Conservation (phyloP, 2,113 vertebrate genomes). For the Gulo gulo region DNA sequence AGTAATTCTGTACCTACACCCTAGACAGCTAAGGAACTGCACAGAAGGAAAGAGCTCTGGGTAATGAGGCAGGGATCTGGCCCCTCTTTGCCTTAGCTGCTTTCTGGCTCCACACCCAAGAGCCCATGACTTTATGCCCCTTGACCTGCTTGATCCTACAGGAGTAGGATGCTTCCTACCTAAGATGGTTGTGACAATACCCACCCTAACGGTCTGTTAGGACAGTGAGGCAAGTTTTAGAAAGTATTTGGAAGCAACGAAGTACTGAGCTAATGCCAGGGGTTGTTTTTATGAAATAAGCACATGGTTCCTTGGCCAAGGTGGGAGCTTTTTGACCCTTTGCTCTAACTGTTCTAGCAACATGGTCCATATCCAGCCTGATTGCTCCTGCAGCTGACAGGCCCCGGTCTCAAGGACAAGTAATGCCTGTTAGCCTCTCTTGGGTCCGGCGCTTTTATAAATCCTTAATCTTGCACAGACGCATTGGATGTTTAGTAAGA, state of each 20-base stretch:
- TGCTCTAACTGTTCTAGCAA: background rate
- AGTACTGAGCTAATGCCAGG: background rate
- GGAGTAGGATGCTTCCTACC: background rate
- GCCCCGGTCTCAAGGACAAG: background rate
- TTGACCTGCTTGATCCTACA: background rate
- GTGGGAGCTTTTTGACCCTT: background rate
- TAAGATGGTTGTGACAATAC: background rate
- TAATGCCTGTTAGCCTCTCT: background rate
- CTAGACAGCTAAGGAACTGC: background rate
- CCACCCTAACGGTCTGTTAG: background rate
- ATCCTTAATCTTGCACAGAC: background rate
- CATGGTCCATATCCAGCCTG: background rate
- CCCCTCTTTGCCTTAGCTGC: background rate
- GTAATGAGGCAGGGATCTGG: background rate
- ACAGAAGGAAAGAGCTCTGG: background rate
- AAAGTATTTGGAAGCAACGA: background rate
- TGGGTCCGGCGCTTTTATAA: background rate
- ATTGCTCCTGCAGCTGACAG: background rate
- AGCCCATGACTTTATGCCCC: background rate
- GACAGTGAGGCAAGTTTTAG: background rate
- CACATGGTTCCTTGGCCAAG: background rate
- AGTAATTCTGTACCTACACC: too few species aligned
- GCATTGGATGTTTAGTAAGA: background rate
- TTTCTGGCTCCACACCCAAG: background rate
- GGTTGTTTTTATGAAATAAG: background rate